phyloP scores from a whole-genome alignment of 2,113 vertebrate genomes.

The Nesoenas mayeri region DNA sequence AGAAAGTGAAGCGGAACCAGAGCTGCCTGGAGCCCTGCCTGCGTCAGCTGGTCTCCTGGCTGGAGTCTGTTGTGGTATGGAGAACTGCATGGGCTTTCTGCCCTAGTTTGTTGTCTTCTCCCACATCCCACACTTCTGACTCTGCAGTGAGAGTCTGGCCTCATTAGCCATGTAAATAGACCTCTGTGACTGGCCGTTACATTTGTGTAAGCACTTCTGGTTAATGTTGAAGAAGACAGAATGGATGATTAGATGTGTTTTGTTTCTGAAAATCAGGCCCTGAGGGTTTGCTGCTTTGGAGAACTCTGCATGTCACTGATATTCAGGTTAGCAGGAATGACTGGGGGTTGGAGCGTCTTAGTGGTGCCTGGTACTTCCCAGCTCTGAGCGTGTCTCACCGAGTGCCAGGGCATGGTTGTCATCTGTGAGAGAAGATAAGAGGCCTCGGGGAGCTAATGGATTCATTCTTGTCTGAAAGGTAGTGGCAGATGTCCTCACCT shows the following conservation, averaged over 20 bases:
- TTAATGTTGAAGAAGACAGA: neutral
- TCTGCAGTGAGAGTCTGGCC: neutral
- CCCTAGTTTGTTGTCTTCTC: neutral
- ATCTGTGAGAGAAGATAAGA: neutral
- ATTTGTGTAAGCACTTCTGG: neutral
- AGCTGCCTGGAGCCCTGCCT: constrained; percentile 98
- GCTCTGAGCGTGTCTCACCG: neutral
- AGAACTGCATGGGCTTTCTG: neutral
- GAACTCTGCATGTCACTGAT: neutral
- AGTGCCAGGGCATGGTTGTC: neutral
- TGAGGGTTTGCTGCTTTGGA: neutral
- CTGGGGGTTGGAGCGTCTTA: neutral
- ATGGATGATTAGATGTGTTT: neutral
- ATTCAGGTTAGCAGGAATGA: neutral
- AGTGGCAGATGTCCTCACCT: neutral
- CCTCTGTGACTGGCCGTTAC: neutral
- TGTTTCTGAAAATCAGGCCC: neutral
- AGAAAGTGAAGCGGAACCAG: constrained; percentile 98
- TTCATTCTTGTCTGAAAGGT: neutral
- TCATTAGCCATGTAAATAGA: neutral
- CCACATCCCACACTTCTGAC: neutral
- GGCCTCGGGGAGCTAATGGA: neutral
- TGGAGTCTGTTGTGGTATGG: constrained; percentile 94
- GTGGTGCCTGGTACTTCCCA: neutral
- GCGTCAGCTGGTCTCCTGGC: constrained; percentile 94